Evolutionary conservation across 2,797 vertebrate genomes (phyloP).

Genomic region (Crax fasciolata): DNA sequence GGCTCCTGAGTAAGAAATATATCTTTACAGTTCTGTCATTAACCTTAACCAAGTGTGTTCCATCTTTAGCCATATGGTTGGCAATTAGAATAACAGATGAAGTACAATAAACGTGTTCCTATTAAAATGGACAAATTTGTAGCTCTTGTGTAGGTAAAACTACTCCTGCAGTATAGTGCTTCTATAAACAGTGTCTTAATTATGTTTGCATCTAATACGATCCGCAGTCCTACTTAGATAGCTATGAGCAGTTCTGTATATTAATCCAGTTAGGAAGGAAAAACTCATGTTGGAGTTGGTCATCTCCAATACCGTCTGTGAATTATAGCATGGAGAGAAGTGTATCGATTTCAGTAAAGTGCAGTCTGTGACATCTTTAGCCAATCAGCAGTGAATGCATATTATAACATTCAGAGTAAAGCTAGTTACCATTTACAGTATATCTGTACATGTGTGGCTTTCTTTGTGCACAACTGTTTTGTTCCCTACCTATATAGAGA

Average conservation of each 20-base stretch:
- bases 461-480: background rate
- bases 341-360: background rate
- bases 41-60: background rate
- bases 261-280: background rate
- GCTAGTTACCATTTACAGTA: background rate
- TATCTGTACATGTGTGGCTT: background rate
- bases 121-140: background rate
- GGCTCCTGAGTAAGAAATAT: background rate
- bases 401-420: background rate
- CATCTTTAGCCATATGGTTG: background rate
- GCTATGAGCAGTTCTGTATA: background rate
- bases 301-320: background rate
- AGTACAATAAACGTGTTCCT: background rate
- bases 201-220: background rate
- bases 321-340: background rate
- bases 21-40: background rate
- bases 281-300: background rate
- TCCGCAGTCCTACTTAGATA: background rate
- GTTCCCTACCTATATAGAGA: background rate
- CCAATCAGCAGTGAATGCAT: background rate
- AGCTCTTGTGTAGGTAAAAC: conserved; percentile 6
- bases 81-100: conserved; percentile 30
- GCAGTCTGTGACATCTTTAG: background rate
- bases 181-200: conserved; percentile 26
- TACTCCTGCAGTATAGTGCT: background rate